Base-by-base conservation (phyloP, 2,113 vertebrate species). In the Elaphurus davidianus region DNA sequence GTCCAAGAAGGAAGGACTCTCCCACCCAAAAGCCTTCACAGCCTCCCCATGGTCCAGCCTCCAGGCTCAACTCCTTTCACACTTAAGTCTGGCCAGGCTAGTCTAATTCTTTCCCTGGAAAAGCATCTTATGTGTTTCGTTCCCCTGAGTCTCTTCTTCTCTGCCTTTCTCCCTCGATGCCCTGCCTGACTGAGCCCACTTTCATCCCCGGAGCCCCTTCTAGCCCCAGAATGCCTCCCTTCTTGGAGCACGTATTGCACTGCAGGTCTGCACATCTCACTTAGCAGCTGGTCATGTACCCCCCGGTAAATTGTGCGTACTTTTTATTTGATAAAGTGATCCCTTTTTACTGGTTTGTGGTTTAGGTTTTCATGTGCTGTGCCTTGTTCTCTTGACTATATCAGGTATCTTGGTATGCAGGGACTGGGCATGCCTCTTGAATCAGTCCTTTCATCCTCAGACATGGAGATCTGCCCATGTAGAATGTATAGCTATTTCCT, bases 231-330 rank as follows among this genome's bases (percentile, higher is more conserved):
- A 7, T 7, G 5, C n/a, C 92, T 87, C 12, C n/a, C n/a, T 87
- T 33, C 16, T 47, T 40, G 13, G 7, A 43, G 50, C 33, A 3
- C 4, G 7, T 17, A 23, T 11, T 1, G 1, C 33, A 21, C 5
- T 33, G 57, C 76, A 10, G 14, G 4, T 43, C 40, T 36, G 78
- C 7, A 1, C 8, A 33, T 27, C 50, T 43, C 78, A 67, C 40
- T 40, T 52, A 45, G 62, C 5, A 8, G 76, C 47, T 52, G 17
- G 60, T 21, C 3, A 3, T 19, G 2, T 57, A 9, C 16, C n/a
- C 9, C 17, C 40, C 2, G 2, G n/a, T 45, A 60, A 36, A 6
- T 40, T 59, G 15, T 23, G 27, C 19, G 16, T 13, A 43, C 40
- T 87, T 74, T 90, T 59, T 52, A 67, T 50, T 86, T 82, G 33